phyloP scores from a whole-genome alignment of 2,113 vertebrate species.

The Nibea coibor region DNA sequence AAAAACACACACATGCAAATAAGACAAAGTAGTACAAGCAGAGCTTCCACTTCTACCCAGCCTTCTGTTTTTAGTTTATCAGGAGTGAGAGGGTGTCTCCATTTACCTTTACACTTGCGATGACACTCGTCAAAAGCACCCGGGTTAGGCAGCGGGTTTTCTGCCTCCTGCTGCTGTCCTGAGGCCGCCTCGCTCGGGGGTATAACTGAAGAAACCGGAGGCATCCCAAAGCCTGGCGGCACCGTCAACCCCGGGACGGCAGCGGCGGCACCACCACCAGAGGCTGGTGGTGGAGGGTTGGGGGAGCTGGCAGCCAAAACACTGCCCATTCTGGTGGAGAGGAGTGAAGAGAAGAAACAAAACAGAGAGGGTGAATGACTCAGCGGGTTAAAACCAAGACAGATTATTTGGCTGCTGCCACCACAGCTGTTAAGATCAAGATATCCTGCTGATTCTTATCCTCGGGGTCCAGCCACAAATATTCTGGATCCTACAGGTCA shows the following conservation, averaged over 20 bases:
- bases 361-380: not conserved
- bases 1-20: not conserved
- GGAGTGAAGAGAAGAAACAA: not conserved
- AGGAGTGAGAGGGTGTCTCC: not conserved
- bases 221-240: constrained; percentile 86
- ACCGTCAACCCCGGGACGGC: constrained; percentile 74
- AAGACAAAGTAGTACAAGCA: not conserved
- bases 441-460: not conserved
- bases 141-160: constrained; percentile 84
- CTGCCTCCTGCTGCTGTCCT: constrained; percentile 65
- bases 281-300: constrained; percentile 69
- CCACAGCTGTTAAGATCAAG: not conserved
- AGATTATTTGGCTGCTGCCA: not conserved
- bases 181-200: constrained; percentile 41
- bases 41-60: not conserved
- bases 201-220: constrained; percentile 72
- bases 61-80: not conserved
- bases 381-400: not conserved
- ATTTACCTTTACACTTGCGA: constrained; percentile 91
- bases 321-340: constrained; percentile 83
- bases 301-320: constrained; percentile 87
- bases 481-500: not conserved
- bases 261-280: constrained; percentile 37
- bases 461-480: not conserved
- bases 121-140: constrained; percentile 92